Evolutionary conservation across 2,113 vertebrate genomes (phyloP).

Genomic region (Calypte anna): DNA sequence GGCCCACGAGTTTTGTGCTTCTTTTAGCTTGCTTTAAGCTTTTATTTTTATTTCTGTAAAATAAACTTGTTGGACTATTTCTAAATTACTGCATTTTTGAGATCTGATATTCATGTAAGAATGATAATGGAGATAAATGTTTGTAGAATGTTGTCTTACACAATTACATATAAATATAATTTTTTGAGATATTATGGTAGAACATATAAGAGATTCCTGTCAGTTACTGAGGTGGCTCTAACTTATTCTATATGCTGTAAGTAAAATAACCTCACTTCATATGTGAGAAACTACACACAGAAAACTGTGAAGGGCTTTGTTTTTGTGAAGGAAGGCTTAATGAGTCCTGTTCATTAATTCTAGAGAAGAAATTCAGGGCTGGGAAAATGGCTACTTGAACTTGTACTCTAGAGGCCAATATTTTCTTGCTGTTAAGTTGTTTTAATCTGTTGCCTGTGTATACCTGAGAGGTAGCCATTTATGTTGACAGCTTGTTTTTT

Average conservation of each 20-base stretch:
- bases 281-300: neutral
- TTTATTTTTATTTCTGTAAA: neutral
- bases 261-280: neutral
- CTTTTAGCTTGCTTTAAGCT: neutral
- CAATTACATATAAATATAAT: neutral
- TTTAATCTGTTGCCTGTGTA: neutral
- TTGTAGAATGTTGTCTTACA: neutral
- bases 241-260: neutral
- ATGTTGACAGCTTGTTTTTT: neutral
- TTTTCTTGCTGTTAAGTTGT: neutral
- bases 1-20: neutral
- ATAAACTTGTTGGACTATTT: neutral
- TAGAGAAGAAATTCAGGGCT: neutral
- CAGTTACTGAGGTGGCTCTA: neutral
- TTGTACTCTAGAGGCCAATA: neutral
- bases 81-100: neutral
- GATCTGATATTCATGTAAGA: neutral
- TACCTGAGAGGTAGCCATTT: neutral
- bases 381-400: neutral
- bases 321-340: neutral
- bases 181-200: neutral
- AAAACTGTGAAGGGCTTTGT: neutral
- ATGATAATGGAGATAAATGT: neutral
- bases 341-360: neutral
- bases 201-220: neutral